Evolutionary conservation across 2,113 vertebrate genomes (phyloP).

Genomic region (Microcebus murinus): DNA sequence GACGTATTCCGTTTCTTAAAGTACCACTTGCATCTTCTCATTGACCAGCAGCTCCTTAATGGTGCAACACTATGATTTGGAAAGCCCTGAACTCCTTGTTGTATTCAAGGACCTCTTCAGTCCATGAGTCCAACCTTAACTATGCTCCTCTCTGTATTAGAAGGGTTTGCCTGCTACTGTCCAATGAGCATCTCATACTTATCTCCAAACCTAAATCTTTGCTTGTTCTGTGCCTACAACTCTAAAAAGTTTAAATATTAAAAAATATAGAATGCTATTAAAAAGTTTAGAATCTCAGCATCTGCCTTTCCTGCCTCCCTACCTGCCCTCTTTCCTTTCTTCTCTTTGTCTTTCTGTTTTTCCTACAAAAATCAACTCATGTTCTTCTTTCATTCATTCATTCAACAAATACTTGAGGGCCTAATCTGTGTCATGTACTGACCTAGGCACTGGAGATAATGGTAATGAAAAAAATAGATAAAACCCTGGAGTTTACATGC

Average conservation of each 20-base stretch:
- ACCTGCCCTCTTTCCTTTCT: background rate
- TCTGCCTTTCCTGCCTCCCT: background rate
- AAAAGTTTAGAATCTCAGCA: background rate
- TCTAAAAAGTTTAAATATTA: background rate
- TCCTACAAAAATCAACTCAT: background rate
- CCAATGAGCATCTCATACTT: background rate
- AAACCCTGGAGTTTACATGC: background rate
- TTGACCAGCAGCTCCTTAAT: background rate
- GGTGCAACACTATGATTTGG: background rate
- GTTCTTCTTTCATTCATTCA: background rate
- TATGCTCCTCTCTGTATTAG: background rate
- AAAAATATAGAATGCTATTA: background rate
- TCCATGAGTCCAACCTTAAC: background rate
- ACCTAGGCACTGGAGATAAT: background rate
- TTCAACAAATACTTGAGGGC: background rate
- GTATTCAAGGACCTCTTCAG: background rate
- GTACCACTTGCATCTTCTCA: background rate
- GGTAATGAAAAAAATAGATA: background rate
- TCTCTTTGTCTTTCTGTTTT: background rate
- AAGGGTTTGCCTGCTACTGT: background rate
- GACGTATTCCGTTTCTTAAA: background rate
- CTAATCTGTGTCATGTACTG: background rate
- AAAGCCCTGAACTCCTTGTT: background rate
- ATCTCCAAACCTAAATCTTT: background rate
- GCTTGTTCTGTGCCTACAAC: background rate